Evolutionary conservation across 2,888 invertebrate species (phyloP).

Genomic region (Pseudococcus jackbeardsleyi): DNA sequence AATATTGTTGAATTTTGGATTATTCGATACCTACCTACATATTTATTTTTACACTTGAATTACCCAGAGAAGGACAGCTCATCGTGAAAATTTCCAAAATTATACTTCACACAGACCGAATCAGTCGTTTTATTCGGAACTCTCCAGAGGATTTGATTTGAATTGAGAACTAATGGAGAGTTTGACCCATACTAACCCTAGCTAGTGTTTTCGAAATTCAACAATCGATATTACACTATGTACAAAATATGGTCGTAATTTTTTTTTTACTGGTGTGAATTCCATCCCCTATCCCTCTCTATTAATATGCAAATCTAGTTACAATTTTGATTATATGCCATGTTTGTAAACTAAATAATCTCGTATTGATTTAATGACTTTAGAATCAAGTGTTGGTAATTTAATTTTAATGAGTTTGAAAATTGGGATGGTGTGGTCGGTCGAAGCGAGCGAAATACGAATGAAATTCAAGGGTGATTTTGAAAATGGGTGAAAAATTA

Average conservation of each 20-base stretch:
- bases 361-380: constrained; percentile 3
- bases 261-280: not conserved
- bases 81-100: not conserved
- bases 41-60: not conserved
- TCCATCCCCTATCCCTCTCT: not conserved
- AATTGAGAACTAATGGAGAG: not conserved
- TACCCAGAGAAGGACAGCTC: not conserved
- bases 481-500: not conserved
- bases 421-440: not conserved
- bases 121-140: not conserved
- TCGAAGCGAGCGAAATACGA: too few species aligned
- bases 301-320: constrained; percentile 3
- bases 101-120: too few species aligned
- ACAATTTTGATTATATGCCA: not conserved
- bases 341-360: not conserved
- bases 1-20: too few species aligned
- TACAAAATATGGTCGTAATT: not conserved
- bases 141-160: not conserved
- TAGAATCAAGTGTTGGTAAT: not conserved
- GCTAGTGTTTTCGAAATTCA: not conserved
- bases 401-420: not conserved
- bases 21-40: not conserved
- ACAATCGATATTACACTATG: not conserved
- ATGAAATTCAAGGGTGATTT: not conserved
- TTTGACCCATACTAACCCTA: not conserved